Evolutionary conservation across 1,140 invertebrate genomes (phyloP), one percentile per base, ranked within the genome.

Genomic region (Dendrolimus punctatus): DNA sequence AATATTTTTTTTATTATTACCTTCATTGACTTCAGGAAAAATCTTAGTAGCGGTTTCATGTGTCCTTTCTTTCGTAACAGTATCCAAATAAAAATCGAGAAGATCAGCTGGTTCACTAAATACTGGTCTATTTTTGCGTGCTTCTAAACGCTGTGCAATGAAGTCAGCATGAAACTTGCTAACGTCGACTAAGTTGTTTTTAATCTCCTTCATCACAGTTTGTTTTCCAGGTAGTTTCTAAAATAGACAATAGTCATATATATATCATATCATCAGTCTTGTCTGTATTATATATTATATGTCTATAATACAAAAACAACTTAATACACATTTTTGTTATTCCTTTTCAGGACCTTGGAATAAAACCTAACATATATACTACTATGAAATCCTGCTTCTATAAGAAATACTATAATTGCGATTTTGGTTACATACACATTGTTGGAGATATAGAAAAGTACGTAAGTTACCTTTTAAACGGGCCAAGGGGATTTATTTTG

Each of bases 181-280:
- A 89, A 95, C 94, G 71, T 95, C 93, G 6, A 77, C 80, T 1
- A 93, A 90, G 76, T 95, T 96, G 62, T 90, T 76, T 40, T 89
- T 87, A 8, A 96, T 91, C 72, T 95, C 94, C 40, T 90, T 88
- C 43, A 90, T 88, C 2, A 91, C 90, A 8, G 89, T 87, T 45
- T 89, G 89, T 9, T 94, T 86, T 37, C 90, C 89, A 0, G 94
- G 94, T 23, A 95, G 72, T 64, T 92, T 92, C 52, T 45, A 88
- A 78, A 9, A 49, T 6, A 52, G 6, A 56, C n/a, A 55, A 38
- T 40, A 23, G 36, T 39, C 7, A 23, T 10, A 49, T 37, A 52
- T 42, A 23, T 40, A n/a, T n/a, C n/a, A n/a, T n/a, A n/a, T n/a
- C n/a, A n/a, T n/a, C n/a, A n/a, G n/a, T n/a, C n/a, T n/a, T n/a